A percentile compares a stretch with the other conserved stretches of the same genome.
phyloP scores from a whole-genome alignment of 2,797 vertebrate species.

The Dendrocincla tyrannina region DNA sequence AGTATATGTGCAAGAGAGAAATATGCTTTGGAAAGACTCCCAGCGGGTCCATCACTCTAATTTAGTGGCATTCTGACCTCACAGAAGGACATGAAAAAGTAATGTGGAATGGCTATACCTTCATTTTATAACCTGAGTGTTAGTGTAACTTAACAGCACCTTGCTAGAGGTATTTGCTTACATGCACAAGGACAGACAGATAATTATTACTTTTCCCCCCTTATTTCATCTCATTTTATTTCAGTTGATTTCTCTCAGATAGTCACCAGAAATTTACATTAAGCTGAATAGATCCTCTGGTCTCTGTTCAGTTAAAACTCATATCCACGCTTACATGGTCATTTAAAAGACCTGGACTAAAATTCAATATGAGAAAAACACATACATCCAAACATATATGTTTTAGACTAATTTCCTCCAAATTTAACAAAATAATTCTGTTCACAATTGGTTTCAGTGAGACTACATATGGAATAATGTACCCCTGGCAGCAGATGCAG shows the following conservation, averaged over 20 bases:
- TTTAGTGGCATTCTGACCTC: neutral
- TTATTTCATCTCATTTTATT: neutral
- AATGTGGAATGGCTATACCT: neutral
- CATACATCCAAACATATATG: rapidly evolving
- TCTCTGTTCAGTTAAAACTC: neutral
- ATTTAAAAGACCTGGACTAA: neutral
- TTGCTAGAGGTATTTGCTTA: neutral
- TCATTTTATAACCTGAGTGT: neutral
- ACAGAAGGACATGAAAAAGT: neutral
- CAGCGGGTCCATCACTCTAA: neutral
- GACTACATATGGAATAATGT: neutral
- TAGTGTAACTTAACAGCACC: neutral
- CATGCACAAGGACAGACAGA: neutral
- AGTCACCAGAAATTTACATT: neutral
- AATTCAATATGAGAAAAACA: neutral
- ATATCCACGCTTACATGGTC: neutral
- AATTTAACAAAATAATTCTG: neutral
- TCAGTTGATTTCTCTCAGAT: neutral
- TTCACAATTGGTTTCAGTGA: neutral
- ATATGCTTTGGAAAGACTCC: slow-evolving; percentile 20
- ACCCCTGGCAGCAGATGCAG: neutral
- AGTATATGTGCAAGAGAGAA: neutral
- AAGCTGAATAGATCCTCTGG: neutral
- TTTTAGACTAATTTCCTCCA: neutral
- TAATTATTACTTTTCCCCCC: neutral